Percentiles rank a stretch among this genome's conserved stretches.
These are phyloP conservation scores for Meleagris gallopavo DNA, from an alignment of 2,113 vertebrate genomes.

Conservation along the genomic window DNA sequence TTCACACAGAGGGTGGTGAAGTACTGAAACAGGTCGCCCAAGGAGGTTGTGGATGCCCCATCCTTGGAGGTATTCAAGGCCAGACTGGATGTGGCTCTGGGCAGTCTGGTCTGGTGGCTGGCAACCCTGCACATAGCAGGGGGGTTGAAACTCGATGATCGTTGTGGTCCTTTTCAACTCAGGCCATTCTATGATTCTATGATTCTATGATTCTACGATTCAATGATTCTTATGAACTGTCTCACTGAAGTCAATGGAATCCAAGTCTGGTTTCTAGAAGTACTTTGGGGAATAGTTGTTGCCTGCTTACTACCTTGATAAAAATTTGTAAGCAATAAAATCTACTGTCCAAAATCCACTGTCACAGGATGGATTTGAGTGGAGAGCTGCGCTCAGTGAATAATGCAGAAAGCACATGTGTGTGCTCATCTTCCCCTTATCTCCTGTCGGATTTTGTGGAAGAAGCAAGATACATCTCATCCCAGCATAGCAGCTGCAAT, in stretches of 20 bases:
- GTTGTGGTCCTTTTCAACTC: too few species aligned
- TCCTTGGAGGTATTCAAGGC: too few species aligned
- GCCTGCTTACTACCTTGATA: background rate
- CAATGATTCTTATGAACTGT: background rate
- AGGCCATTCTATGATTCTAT: too few species aligned
- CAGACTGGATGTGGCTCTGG: too few species aligned
- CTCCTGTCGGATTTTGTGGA: background rate
- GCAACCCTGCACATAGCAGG: too few species aligned
- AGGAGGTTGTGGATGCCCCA: too few species aligned
- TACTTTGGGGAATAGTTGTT: background rate
- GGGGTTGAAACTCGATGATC: too few species aligned
- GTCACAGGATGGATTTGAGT: background rate
- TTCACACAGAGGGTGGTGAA: too few species aligned
- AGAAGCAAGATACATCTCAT: background rate
- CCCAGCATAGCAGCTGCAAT: background rate
- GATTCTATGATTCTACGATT: too few species aligned
- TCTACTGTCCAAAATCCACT: background rate
- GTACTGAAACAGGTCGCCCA: too few species aligned
- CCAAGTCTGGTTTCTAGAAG: background rate
- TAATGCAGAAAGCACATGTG: accelerated
- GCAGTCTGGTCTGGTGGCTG: too few species aligned
- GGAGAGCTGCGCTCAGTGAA: background rate
- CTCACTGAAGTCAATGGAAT: background rate
- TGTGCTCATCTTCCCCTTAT: background rate
- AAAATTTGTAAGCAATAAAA: background rate